These are phyloP conservation scores for Phyllostomus discolor DNA, from an alignment of 2,113 vertebrate genomes.

Conservation along the genomic window DNA sequence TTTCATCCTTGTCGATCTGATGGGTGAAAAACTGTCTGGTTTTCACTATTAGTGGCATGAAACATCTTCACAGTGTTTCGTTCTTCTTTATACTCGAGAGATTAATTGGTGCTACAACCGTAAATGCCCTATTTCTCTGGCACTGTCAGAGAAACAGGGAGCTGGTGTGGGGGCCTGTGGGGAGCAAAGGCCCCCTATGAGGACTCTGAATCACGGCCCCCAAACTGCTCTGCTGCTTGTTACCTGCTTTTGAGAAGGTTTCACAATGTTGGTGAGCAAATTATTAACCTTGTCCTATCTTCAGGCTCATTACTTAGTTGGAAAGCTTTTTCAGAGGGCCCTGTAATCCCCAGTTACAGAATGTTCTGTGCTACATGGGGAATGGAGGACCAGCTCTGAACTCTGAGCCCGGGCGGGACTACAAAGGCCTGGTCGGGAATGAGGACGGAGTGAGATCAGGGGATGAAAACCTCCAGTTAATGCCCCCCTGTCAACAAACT, in stretches of 20 bases:
- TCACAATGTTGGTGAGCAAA: neutral
- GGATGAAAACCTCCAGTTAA: neutral
- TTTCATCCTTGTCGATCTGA: neutral
- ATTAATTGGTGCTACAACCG: neutral
- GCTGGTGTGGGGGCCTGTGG: neutral
- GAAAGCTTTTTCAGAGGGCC: neutral
- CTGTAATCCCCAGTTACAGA: neutral
- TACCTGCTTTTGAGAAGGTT: neutral
- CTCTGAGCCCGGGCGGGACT: neutral
- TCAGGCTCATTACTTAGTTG: neutral
- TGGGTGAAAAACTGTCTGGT: neutral
- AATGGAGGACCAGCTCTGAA: neutral
- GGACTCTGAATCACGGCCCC: neutral
- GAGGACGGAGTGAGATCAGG: neutral
- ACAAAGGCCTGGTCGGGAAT: neutral
- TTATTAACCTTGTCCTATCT: neutral
- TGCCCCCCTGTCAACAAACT: neutral
- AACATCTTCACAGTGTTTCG: neutral
- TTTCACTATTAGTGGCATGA: neutral
- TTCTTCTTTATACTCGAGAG: neutral
- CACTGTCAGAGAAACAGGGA: neutral
- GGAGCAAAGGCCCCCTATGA: neutral
- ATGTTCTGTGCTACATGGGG: neutral
- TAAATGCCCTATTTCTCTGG: neutral
- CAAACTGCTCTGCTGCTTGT: neutral